Conservation (phyloP, 2,888 invertebrate species). For the Thalpophila matura region DNA sequence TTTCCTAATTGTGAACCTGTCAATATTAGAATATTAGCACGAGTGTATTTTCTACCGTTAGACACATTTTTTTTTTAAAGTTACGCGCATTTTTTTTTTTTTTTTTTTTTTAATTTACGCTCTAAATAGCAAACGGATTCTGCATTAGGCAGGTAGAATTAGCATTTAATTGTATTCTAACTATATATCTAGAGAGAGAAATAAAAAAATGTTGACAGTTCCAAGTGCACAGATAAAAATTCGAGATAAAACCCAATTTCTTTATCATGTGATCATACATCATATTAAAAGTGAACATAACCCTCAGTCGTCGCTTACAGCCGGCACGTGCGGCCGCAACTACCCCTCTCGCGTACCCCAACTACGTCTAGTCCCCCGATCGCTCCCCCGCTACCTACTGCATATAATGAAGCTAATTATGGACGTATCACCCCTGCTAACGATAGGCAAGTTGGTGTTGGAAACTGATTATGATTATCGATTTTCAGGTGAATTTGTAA, state of each 20-base stretch:
- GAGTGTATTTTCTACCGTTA: too few species aligned
- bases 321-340: conserved; percentile 49
- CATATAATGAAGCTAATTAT: conserved; percentile 61
- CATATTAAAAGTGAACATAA: conserved; percentile 41
- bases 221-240: too few species aligned
- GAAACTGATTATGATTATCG: conserved; percentile 49
- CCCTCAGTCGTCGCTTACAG: conserved; percentile 49
- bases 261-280: conserved; percentile 43
- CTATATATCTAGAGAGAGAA: too few species aligned
- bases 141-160: too few species aligned
- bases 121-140: too few species aligned
- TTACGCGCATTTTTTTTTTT: too few species aligned
- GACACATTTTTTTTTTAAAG: too few species aligned
- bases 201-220: too few species aligned
- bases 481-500: not conserved
- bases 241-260: not conserved
- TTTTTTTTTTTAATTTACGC: too few species aligned
- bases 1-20: too few species aligned
- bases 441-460: conserved; percentile 24
- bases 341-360: conserved; percentile 45
- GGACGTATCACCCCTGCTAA: conserved; percentile 39
- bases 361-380: conserved; percentile 16
- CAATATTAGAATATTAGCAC: too few species aligned
- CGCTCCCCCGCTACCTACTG: conserved; percentile 38
- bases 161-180: too few species aligned